Evolutionary conservation across 2,113 vertebrate species (phyloP).

Genomic region (Melanerpes formicivorus): DNA sequence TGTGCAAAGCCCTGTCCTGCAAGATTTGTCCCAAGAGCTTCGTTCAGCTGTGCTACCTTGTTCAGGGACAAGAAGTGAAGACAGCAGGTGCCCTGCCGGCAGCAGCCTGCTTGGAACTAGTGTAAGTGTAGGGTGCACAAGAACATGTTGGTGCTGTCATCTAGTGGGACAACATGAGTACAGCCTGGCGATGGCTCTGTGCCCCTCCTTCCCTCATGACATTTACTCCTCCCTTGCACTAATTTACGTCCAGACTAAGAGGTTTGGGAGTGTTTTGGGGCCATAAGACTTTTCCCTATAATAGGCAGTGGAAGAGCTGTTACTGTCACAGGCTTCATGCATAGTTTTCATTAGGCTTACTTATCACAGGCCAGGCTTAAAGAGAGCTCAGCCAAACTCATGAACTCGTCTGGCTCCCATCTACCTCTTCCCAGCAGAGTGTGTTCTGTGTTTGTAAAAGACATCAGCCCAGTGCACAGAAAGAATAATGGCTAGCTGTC

Average conservation of each 20-base stretch:
- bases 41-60: fast-evolving
- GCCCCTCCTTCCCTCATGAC: background rate
- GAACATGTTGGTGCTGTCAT: conserved; percentile 44
- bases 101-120: background rate
- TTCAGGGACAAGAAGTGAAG: background rate
- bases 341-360: background rate
- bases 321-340: background rate
- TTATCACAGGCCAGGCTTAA: background rate
- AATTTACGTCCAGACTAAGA: background rate
- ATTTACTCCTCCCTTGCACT: background rate
- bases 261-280: background rate
- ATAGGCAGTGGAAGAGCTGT: background rate
- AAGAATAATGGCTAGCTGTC: background rate
- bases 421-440: background rate
- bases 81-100: background rate
- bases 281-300: background rate
- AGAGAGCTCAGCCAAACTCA: background rate
- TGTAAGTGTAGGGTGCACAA: fast-evolving
- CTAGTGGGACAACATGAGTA: conserved; percentile 28
- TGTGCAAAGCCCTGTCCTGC: background rate
- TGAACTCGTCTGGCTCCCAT: background rate
- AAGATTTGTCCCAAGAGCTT: background rate
- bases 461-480: background rate
- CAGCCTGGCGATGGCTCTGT: background rate
- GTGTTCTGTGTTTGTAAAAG: background rate